A percentile compares a stretch with the other conserved stretches of the same genome.
These are phyloP conservation scores for Notothenia coriiceps DNA, from an alignment of 2,113 vertebrate species.

Conservation along the genomic window DNA sequence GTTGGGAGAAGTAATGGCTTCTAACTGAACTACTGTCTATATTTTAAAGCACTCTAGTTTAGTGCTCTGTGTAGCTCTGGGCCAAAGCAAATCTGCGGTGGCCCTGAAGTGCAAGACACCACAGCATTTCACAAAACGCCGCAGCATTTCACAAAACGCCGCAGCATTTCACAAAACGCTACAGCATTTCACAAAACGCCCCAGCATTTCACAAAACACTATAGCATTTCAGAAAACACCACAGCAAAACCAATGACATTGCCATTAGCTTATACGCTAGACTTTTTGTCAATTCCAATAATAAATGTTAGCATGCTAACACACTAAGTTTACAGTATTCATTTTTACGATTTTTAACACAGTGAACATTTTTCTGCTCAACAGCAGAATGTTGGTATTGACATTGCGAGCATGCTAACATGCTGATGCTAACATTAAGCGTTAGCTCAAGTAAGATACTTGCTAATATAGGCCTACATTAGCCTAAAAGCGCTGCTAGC, in stretches of 20 bases:
- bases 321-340: background rate
- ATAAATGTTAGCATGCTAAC: background rate
- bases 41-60: background rate
- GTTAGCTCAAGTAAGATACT: background rate
- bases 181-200: too few relatives aligned
- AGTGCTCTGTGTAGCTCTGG: constrained; percentile 2
- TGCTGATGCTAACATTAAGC: background rate
- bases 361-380: background rate
- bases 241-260: background rate
- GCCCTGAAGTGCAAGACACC: too few relatives aligned
- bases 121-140: too few relatives aligned
- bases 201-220: too few relatives aligned
- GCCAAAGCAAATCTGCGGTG: background rate
- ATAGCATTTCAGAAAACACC: background rate
- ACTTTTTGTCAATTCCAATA: background rate
- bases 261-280: too few relatives aligned
- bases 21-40: constrained; percentile 7
- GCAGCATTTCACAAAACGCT: too few relatives aligned
- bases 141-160: too few relatives aligned
- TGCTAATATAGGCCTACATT: too few relatives aligned
- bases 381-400: background rate
- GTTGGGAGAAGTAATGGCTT: background rate
- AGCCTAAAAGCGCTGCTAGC: background rate
- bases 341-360: background rate
- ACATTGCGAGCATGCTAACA: background rate